Conservation (phyloP, 1,140 invertebrate genomes). For the Dendroctonus valens region DNA sequence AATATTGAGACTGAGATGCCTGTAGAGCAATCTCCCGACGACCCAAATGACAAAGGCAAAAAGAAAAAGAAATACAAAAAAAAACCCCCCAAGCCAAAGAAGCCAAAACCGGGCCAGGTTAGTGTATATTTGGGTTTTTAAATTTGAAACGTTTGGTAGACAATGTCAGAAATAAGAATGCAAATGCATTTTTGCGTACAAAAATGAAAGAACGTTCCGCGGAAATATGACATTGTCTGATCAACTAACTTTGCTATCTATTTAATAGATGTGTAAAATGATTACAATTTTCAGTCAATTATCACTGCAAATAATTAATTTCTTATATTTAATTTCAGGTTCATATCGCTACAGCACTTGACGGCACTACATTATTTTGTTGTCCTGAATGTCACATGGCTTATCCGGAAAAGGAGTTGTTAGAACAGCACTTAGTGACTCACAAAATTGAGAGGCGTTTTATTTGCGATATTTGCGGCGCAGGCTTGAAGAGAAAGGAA, state of each 20-base stretch:
- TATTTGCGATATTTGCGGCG: slow-evolving; percentile 61
- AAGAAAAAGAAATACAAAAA: slow-evolving; percentile 79
- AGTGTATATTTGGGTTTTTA: slow-evolving; percentile 2
- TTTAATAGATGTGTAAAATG: neutral
- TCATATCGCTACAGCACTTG: slow-evolving; percentile 67
- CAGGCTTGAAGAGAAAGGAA: slow-evolving; percentile 74
- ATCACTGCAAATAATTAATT: neutral
- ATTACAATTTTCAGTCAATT: neutral
- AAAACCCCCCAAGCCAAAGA: slow-evolving; percentile 70
- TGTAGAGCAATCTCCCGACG: slow-evolving; percentile 42
- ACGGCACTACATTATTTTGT: slow-evolving; percentile 71
- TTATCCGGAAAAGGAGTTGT: slow-evolving; percentile 71
- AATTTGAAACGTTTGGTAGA: neutral
- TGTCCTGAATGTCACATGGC: slow-evolving; percentile 79
- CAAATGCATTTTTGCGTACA: too few species aligned
- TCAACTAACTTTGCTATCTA: neutral
- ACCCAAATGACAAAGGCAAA: slow-evolving; percentile 55
- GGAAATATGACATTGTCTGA: too few species aligned
- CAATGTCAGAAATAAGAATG: too few species aligned
- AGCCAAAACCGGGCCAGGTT: slow-evolving; percentile 54
- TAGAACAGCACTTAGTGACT: slow-evolving; percentile 71
- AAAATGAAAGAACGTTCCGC: too few species aligned
- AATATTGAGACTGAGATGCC: slow-evolving; percentile 32
- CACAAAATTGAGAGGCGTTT: slow-evolving; percentile 75
- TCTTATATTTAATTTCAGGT: slow-evolving; percentile 55